phyloP scores from a whole-genome alignment of 2,113 vertebrate genomes.

The Perca flavescens region DNA sequence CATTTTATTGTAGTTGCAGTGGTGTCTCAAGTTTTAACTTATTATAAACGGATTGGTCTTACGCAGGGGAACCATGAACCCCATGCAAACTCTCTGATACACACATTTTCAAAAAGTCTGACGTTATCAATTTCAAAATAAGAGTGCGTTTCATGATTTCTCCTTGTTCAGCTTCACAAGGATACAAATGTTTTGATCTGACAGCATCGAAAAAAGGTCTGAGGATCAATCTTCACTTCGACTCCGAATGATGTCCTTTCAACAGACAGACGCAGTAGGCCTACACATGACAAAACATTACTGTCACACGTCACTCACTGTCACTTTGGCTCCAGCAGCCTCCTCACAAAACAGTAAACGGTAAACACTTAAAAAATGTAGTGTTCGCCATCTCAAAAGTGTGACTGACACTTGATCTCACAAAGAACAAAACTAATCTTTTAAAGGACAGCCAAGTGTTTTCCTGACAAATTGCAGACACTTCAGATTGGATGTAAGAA shows the following conservation, averaged over 20 bases:
- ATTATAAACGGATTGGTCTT: neutral
- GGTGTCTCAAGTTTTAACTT: neutral
- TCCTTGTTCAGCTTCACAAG: constrained; percentile 1
- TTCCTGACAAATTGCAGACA: neutral
- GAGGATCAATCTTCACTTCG: constrained; percentile 40
- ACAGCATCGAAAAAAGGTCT: constrained; percentile 17
- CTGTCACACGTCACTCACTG: constrained; percentile 39
- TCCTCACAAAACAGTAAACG: neutral
- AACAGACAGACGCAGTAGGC: constrained; percentile 5
- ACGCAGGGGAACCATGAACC: neutral
- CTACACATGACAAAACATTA: constrained; percentile 1
- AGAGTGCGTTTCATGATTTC: neutral
- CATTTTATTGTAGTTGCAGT: neutral
- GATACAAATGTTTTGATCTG: constrained; percentile 30
- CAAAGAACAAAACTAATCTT: neutral
- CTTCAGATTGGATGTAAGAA: neutral
- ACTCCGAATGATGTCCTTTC: constrained; percentile 45
- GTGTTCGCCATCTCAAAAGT: neutral
- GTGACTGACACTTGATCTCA: neutral
- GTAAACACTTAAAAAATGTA: constrained; percentile 3
- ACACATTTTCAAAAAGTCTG: neutral
- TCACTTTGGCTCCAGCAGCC: constrained; percentile 6
- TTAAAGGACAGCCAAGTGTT: neutral
- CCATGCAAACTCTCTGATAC: constrained; percentile 1
- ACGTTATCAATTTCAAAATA: neutral